Evolutionary conservation across 2,888 invertebrate species (phyloP), one percentile per base, ranked within the genome.

Genomic region (Parnassius glacialis): DNA sequence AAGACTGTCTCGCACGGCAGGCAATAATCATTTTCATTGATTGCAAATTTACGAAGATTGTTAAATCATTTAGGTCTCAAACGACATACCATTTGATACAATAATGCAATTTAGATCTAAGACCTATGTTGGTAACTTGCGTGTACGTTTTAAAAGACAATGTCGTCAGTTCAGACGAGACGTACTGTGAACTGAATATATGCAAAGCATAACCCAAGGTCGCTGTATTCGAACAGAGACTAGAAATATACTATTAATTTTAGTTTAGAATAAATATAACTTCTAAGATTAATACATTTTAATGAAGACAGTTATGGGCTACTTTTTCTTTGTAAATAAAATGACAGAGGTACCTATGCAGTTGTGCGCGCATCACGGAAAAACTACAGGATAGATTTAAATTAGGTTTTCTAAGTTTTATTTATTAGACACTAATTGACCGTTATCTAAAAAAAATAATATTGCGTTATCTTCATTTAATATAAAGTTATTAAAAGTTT

Each of bases 21-120:
- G n/a, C 53, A 34, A 54, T 61, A 62, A 64, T 64, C 62, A 53
- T 45, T 61, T 65, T 56, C 57, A 64, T 65, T 65, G 64, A 64
- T 66, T 64, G 66, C 59, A 65, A 64, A 65, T 64, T 58, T 58
- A n/a, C 54, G 7, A n/a, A 50, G 50, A 11, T 13, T 12, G 12
- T 7, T 43, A 54, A 52, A 43, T 52, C 51, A 52, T 60, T n/a
- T 50, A 45, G n/a, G 41, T 7, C 61, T 20, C 25, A 56, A 41
- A 20, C 44, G 42, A 12, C 42, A 12, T 20, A 52, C 3, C n/a
- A 1, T 34, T 44, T 41, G 47, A 61, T 57, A n/a, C 52, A 53
- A 62, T 53, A 43, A 47, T 62, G 47, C 10, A 57, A 25, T 42
- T 47, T 62, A 57, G n/a, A 10, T 5, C 48, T 5, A 43, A 5